Percentiles rank a stretch among this genome's conserved stretches.
These are phyloP conservation scores for Paramisgurnus dabryanus DNA, from an alignment of 2,113 vertebrate species.

Conservation along the genomic window DNA sequence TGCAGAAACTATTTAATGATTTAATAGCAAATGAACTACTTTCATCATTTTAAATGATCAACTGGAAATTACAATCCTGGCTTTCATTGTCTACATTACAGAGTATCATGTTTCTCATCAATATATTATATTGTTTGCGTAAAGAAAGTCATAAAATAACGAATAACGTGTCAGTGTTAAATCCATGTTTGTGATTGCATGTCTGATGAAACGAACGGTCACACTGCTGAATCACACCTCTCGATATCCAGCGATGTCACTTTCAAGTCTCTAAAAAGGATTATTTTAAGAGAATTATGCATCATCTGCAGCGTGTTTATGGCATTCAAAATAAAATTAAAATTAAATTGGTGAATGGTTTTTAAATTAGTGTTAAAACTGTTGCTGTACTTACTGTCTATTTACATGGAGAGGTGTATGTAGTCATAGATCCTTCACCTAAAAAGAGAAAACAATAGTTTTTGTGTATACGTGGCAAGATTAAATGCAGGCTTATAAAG, in stretches of 20 bases:
- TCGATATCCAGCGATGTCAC: too few species aligned
- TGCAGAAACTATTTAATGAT: neutral
- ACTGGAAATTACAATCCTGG: neutral
- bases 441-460: neutral
- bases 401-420: slow-evolving; percentile 70
- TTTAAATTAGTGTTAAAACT: neutral
- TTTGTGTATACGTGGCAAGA: neutral
- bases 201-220: too few species aligned
- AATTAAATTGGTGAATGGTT: too few species aligned
- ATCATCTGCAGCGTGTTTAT: too few species aligned
- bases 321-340: too few species aligned
- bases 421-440: slow-evolving; percentile 66
- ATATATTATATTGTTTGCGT: too few species aligned
- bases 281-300: neutral
- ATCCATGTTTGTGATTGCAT: neutral
- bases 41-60: neutral
- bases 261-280: neutral
- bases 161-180: neutral
- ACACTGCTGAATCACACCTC: too few species aligned
- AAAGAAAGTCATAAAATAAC: neutral
- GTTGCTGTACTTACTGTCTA: neutral
- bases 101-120: too few species aligned
- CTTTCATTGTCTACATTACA: neutral
- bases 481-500: slow-evolving; percentile 1
- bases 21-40: neutral